These are phyloP conservation scores for Germaria angustata DNA, from an alignment of 2,888 invertebrate species.

Conservation along the genomic window DNA sequence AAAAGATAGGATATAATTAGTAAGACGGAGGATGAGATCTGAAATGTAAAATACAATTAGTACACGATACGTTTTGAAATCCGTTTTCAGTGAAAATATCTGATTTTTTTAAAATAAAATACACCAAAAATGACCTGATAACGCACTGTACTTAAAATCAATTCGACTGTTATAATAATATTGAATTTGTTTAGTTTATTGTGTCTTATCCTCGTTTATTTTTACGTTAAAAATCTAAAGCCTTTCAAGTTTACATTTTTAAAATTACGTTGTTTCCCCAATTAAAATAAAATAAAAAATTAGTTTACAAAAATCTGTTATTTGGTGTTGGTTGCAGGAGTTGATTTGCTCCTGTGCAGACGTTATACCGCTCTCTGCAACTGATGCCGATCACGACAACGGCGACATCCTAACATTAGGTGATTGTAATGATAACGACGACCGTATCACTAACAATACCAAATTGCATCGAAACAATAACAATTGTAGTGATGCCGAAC, in stretches of 20 bases:
- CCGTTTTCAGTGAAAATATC: no score
- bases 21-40: no score
- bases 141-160: no score
- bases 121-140: no score
- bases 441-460: constrained; percentile 25
- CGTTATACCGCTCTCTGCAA: constrained; percentile 80
- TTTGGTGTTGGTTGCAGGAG: constrained; percentile 84
- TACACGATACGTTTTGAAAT: no score
- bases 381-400: constrained; percentile 74
- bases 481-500: constrained; percentile 30
- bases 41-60: no score
- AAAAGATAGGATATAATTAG: no score
- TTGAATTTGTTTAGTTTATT: no score
- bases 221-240: constrained; percentile 62
- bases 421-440: constrained; percentile 50
- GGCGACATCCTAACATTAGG: constrained; percentile 39
- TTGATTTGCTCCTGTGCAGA: constrained; percentile 84
- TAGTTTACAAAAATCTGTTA: constrained; percentile 79
- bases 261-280: constrained; percentile 37
- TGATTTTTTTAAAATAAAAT: no score
- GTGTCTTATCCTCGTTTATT: background rate
- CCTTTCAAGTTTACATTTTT: constrained; percentile 65
- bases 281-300: no score
- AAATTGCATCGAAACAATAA: constrained; percentile 50
- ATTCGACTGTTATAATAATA: no score